These are phyloP conservation scores for Acanthosepion pharaonis DNA, from an alignment of 2,888 invertebrate genomes.

Conservation along the genomic window DNA sequence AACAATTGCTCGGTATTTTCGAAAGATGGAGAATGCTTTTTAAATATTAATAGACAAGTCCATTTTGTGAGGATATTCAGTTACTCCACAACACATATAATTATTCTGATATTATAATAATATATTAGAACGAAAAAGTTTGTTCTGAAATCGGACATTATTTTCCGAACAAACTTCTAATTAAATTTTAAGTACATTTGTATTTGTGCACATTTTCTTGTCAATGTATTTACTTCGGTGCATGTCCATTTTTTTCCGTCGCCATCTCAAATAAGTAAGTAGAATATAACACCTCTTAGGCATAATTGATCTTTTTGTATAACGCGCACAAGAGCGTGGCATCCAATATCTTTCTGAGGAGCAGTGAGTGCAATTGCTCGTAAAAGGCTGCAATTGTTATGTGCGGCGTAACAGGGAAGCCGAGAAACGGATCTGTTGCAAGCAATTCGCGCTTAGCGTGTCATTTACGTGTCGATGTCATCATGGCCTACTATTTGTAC, in stretches of 20 bases:
- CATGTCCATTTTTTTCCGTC: not conserved
- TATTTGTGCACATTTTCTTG: not conserved
- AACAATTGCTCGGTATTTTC: too few species aligned
- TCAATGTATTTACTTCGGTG: not conserved
- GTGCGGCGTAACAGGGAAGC: not conserved
- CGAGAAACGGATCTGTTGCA: not conserved
- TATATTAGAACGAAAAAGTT: too few species aligned
- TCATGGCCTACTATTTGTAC: not conserved
- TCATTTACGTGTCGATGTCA: not conserved
- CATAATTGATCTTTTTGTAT: constrained; percentile 4
- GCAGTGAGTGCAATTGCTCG: not conserved
- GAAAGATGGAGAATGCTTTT: too few species aligned
- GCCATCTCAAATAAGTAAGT: not conserved
- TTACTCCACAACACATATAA: too few species aligned
- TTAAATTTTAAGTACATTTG: not conserved
- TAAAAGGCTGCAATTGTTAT: not conserved
- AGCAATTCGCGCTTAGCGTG: not conserved
- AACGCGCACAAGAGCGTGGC: not conserved
- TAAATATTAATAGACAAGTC: too few species aligned
- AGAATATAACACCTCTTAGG: not conserved
- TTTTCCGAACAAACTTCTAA: not conserved
- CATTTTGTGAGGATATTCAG: too few species aligned
- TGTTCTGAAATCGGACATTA: too few species aligned
- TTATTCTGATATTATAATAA: too few species aligned
- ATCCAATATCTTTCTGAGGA: not conserved